These are phyloP conservation scores for Neodiprion pinetum DNA, from an alignment of 1,140 invertebrate genomes.

Conservation along the genomic window DNA sequence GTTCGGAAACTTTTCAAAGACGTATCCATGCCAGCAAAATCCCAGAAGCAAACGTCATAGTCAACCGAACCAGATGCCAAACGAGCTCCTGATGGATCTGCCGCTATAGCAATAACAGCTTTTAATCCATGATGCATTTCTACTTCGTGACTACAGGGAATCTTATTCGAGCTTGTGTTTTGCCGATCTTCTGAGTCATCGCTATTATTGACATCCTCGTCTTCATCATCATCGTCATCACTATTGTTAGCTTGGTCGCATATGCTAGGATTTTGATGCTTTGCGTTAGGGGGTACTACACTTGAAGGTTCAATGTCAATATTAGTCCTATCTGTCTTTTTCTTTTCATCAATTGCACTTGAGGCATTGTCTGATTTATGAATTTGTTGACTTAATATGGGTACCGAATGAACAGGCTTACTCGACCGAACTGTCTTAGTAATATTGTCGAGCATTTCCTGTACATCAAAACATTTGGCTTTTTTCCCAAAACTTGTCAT, in stretches of 20 bases:
- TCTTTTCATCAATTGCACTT: conserved; percentile 23
- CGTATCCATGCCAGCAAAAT: conserved; percentile 97
- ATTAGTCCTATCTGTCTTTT: conserved; percentile 28
- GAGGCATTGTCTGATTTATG: conserved; percentile 10
- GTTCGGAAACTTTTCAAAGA: conserved; percentile 90
- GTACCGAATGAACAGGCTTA: conserved; percentile 54
- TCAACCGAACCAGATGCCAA: conserved; percentile 93
- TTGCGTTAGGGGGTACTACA: not conserved
- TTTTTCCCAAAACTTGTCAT: conserved; percentile 80
- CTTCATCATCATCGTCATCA: conserved; percentile 15
- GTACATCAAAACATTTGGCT: conserved; percentile 76
- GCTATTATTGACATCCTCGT: conserved; percentile 24
- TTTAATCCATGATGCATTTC: conserved; percentile 85
- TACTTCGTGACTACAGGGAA: conserved; percentile 84
- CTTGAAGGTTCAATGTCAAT: not conserved
- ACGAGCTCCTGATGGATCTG: conserved; percentile 92
- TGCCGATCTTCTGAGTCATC: conserved; percentile 64
- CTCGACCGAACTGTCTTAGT: conserved; percentile 49
- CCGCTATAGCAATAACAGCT: conserved; percentile 85
- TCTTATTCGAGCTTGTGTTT: conserved; percentile 63
- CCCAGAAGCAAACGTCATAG: conserved; percentile 97
- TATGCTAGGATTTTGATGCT: not conserved
- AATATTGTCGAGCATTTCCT: conserved; percentile 62
- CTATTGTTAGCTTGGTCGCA: conserved; percentile 7
- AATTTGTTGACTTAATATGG: conserved; percentile 54